These are phyloP conservation scores for Hylaea fasciaria DNA, from an alignment of 2,888 invertebrate genomes.

Conservation along the genomic window DNA sequence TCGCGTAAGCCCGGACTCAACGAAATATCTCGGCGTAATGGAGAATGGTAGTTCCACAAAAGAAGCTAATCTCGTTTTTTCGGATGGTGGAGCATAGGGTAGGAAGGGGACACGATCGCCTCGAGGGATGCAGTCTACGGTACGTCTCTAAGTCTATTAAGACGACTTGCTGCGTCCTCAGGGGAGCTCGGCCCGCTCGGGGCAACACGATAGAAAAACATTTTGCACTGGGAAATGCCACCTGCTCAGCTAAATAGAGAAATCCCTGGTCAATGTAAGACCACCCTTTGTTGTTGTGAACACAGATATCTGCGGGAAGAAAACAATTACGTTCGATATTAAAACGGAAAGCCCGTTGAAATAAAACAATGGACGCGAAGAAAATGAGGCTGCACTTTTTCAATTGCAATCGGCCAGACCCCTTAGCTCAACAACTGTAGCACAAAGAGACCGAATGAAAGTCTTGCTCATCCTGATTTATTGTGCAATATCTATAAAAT, in stretches of 20 bases:
- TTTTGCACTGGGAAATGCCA: conserved; percentile 74
- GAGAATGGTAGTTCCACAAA: conserved; percentile 62
- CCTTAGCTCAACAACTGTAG: conserved; percentile 51
- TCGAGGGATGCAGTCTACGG: conserved; percentile 69
- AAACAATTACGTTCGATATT: conserved; percentile 60
- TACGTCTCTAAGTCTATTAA: conserved; percentile 81
- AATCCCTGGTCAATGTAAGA: conserved; percentile 51
- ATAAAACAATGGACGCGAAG: conserved; percentile 58
- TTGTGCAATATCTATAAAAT: conserved; percentile 73
- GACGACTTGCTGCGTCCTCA: conserved; percentile 71
- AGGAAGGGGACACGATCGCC: conserved; percentile 67
- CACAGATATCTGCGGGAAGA: conserved; percentile 51
- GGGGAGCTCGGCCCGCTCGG: conserved; percentile 61
- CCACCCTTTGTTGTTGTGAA: conserved; percentile 48
- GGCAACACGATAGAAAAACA: conserved; percentile 72
- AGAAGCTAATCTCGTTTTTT: conserved; percentile 76
- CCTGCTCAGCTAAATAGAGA: conserved; percentile 69
- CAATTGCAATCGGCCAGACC: conserved; percentile 60
- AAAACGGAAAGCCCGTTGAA: conserved; percentile 55
- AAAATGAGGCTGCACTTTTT: conserved; percentile 67
- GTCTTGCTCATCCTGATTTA: conserved; percentile 66
- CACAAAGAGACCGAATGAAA: conserved; percentile 63
- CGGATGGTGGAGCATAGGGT: conserved; percentile 55
- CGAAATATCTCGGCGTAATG: conserved; percentile 54
- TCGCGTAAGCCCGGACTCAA: conserved; percentile 46